Evolutionary conservation across 1,140 invertebrate genomes (phyloP), one percentile per base, ranked within the genome.

Genomic region (Drosophila virilis): DNA sequence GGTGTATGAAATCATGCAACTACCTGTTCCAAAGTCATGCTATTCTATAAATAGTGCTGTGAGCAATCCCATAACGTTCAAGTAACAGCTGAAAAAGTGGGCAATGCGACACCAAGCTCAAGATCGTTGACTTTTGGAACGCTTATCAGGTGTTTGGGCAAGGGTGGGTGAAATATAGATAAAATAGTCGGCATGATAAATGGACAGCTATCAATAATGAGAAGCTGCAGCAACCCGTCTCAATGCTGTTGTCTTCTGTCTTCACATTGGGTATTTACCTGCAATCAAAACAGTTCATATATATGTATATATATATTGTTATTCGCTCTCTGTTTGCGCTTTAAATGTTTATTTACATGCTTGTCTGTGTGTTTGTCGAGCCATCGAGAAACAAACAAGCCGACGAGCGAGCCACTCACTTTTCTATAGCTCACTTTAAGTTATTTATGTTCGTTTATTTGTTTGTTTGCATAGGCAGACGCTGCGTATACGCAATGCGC

Each of bases 281-380:
- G 81, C 82, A 85, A 86, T 85, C 81, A 85, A 82, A 88, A 76
- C 82, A 69, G 67, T 82, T 85, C 78, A 86, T 78, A 77, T 74
- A 60, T 74, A 78, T 65, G 45, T 13, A 33, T n/a, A 50, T 71
- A 64, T 52, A 46, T 61, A 54, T 22, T 61, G 37, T 57, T 62
- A 61, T 37, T 58, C 48, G 42, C 33, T 50, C 45, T 37, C 62
- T 76, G 66, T 78, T 77, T 78, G 77, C 52, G 52, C 46, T 85
- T 77, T 35, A 80, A 65, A 61, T 74, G 50, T 78, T 74, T 73
- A 61, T 75, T 72, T 76, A 71, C 51, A 60, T 48, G 65, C 33
- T 22, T 69, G 58, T 67, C 50, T 52, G 32, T 62, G 42, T 69
- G 64, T 55, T 74, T 74, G 65, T 35, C 57, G 40, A 68, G 54